Evolutionary conservation across 1,140 invertebrate genomes (phyloP).

Genomic region (Pseudomyrmex gracilis): DNA sequence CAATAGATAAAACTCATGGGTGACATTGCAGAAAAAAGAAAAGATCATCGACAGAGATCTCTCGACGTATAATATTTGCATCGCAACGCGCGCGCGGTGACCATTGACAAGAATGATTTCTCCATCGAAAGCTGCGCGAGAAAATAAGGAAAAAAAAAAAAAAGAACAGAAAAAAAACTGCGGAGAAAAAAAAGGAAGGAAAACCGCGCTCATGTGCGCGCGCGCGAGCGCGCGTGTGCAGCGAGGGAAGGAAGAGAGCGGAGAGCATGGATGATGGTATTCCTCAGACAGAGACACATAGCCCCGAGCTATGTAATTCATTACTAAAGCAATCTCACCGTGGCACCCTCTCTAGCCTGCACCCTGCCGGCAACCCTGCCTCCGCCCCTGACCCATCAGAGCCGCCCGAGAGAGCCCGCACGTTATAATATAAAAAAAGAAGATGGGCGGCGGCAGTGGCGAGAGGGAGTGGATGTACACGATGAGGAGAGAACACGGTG

Average conservation of each 20-base stretch:
- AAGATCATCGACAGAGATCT: not conserved
- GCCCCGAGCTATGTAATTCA: slow-evolving; percentile 86
- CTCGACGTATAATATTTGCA: slow-evolving; percentile 19
- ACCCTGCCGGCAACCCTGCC: slow-evolving; percentile 59
- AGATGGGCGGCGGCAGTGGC: slow-evolving; percentile 56
- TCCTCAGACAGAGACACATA: slow-evolving; percentile 84
- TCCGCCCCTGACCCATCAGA: slow-evolving; percentile 65
- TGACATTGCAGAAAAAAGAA: not conserved
- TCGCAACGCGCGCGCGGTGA: slow-evolving; percentile 40
- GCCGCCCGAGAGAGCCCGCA: slow-evolving; percentile 63
- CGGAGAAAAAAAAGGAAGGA: not conserved
- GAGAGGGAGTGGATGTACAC: slow-evolving; percentile 17
- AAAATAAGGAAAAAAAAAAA: slow-evolving; percentile 16
- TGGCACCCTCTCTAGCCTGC: slow-evolving; percentile 73
- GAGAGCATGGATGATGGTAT: slow-evolving; percentile 35
- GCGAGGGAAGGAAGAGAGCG: not conserved
- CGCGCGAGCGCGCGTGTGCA: not conserved
- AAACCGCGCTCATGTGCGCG: slow-evolving; percentile 3
- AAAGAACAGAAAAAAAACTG: not conserved
- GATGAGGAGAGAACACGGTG: slow-evolving; percentile 9
- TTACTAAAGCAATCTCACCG: slow-evolving; percentile 86
- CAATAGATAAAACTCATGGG: too few species aligned
- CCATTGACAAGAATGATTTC: slow-evolving; percentile 49
- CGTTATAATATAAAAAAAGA: slow-evolving; percentile 78
- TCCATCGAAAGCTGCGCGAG: slow-evolving; percentile 20